A percentile compares a stretch with the other conserved stretches of the same genome.
phyloP scores from a whole-genome alignment of 2,113 vertebrate species.

The Coryphaenoides rupestris region DNA sequence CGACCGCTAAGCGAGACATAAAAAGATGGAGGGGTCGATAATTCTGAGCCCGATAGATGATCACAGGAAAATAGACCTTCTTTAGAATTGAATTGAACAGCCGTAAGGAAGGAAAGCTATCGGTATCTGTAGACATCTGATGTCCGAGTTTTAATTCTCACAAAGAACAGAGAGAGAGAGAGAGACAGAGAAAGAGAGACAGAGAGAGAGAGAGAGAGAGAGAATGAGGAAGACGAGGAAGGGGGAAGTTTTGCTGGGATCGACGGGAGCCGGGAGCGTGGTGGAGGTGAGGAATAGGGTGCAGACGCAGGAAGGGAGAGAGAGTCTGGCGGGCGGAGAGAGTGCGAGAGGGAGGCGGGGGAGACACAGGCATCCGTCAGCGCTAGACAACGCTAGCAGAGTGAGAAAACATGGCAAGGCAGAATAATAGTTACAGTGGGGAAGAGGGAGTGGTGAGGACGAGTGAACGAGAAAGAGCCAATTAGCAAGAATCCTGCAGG shows the following conservation, averaged over 20 bases:
- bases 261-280: not conserved
- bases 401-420: slow-evolving; percentile 20
- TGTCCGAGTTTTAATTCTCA: not conserved
- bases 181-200: not conserved
- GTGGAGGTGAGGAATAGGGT: not conserved
- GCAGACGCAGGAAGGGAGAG: not conserved
- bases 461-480: slow-evolving; percentile 69
- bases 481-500: slow-evolving; percentile 78
- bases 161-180: not conserved
- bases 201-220: slow-evolving; percentile 2
- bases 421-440: slow-evolving; percentile 59
- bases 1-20: too few species aligned
- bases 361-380: not conserved
- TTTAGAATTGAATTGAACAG: too few species aligned
- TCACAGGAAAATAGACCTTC: too few species aligned
- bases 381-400: not conserved
- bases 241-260: not conserved
- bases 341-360: slow-evolving; percentile 24
- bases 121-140: too few species aligned
- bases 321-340: not conserved
- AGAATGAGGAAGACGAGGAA: not conserved
- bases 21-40: too few species aligned
- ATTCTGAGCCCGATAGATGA: too few species aligned
- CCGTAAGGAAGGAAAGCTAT: too few species aligned
- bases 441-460: slow-evolving; percentile 44